These are phyloP conservation scores for Ephialtes manifestator DNA, from an alignment of 2,888 invertebrate species.

Conservation along the genomic window DNA sequence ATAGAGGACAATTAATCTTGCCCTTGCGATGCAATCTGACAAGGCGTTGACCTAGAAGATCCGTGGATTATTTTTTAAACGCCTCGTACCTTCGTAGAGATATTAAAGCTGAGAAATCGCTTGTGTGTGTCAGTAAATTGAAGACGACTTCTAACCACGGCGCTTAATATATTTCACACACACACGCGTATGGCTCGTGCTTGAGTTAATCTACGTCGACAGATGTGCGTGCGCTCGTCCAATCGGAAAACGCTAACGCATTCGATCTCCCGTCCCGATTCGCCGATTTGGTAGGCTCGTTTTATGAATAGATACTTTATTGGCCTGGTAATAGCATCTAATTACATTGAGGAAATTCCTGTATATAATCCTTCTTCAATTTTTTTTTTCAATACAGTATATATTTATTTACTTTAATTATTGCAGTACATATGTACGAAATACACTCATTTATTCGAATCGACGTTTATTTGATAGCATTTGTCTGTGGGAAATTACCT, in stretches of 20 bases:
- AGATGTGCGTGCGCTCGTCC: neutral
- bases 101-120: neutral
- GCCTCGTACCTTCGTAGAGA: constrained; percentile 1
- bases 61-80: constrained; percentile 17
- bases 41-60: constrained; percentile 36
- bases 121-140: neutral
- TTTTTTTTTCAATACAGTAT: no score
- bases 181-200: neutral
- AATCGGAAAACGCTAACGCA: constrained; percentile 48
- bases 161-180: neutral
- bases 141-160: neutral
- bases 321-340: no score
- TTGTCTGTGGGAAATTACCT: no score
- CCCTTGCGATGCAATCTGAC: neutral
- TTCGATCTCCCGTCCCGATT: no score
- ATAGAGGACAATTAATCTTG: constrained; percentile 20
- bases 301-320: no score
- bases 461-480: no score
- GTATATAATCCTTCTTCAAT: no score
- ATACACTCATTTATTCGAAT: no score
- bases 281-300: no score
- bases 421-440: no score
- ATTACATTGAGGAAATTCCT: no score
- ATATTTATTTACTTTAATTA: no score
- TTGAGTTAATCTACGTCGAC: neutral